Evolutionary conservation across 2,888 invertebrate species (phyloP), one percentile per base, ranked within the genome.

Genomic region (Sarcophaga caerulescens): DNA sequence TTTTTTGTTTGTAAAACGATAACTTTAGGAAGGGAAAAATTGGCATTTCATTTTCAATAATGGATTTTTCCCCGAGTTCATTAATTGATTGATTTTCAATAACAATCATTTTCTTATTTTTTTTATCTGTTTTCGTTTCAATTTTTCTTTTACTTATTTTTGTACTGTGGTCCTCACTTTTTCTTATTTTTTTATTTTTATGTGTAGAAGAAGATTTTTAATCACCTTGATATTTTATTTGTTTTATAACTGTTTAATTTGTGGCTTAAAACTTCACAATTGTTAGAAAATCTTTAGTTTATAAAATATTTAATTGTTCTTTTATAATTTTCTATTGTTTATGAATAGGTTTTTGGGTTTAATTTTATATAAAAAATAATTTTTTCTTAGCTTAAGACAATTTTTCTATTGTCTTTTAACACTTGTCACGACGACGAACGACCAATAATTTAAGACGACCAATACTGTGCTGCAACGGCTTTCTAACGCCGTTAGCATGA

Each of bases 341-440:
- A 35, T 5, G 4, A 63, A 65, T 35, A 65, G 44, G 63, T 80
- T 62, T 59, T 23, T 45, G 45, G 45, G 68, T 57, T 21, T 65
- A 74, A 81, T 81, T 76, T 81, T 68, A 71, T 68, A 44, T 75
- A 77, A 71, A 81, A 65, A 76, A 76, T 63, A 47, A 76, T 69
- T 71, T 60, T 71, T 45, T 60, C 60, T 59, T 35, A 35, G 35
- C 35, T 73, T 70, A 52, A 66, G 25, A 73, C 68, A 73, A 77
- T 68, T 76, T 77, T 80, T 19, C 21, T 62, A 47, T 47, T 57
- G 76, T 44, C 57, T 45, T 60, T 75, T 71, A 80, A 71, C 80
- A 84, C 80, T 84, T 84, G 75, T 84, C 84, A 84, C 81, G 85
- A 85, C 84, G 76, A 81, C 66, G 75, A 84, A 84, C 71, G 76